Percentiles rank a stretch among this genome's conserved stretches.
Conservation (phyloP, 2,888 invertebrate genomes). For the Dicyrtomina minuta region DNA sequence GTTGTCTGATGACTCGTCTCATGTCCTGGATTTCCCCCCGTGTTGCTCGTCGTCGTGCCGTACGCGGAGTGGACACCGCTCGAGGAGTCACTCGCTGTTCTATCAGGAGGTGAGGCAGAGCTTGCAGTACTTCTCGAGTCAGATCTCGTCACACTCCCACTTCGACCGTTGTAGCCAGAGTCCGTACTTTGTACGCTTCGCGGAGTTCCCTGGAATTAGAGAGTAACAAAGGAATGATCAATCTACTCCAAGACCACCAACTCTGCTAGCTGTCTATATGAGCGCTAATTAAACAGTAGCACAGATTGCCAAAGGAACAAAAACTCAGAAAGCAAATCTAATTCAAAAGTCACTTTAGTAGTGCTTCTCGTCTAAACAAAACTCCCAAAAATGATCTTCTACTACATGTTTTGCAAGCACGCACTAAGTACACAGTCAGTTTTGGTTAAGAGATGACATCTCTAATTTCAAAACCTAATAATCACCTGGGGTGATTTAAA, state of each 20-base stretch:
- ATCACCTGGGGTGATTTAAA: too few species aligned
- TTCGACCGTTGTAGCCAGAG: constrained; percentile 36
- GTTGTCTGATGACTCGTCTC: neutral
- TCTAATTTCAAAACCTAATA: too few species aligned
- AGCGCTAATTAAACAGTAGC: too few species aligned
- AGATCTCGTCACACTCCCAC: constrained; percentile 34
- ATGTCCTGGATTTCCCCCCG: constrained; percentile 8
- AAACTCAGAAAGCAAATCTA: neutral
- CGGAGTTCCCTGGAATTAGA: constrained; percentile 32
- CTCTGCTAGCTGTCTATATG: too few species aligned
- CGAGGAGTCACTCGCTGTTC: constrained; percentile 37
- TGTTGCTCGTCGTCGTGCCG: constrained; percentile 32
- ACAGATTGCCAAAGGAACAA: constrained; percentile 1
- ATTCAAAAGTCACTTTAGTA: too few species aligned
- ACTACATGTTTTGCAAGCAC: too few species aligned
- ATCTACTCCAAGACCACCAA: too few species aligned
- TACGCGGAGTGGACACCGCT: constrained; percentile 47
- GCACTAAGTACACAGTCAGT: too few species aligned
- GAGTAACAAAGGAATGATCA: neutral
- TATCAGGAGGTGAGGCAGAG: constrained; percentile 48
- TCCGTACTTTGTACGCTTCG: constrained; percentile 37
- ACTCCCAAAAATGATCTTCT: too few species aligned
- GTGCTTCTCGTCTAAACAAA: too few species aligned
- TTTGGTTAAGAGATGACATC: too few species aligned
- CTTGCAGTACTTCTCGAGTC: constrained; percentile 42